A percentile compares a stretch with the other conserved stretches of the same genome.
phyloP scores from a whole-genome alignment of 2,888 invertebrate genomes.

The Drosophila putrida region DNA sequence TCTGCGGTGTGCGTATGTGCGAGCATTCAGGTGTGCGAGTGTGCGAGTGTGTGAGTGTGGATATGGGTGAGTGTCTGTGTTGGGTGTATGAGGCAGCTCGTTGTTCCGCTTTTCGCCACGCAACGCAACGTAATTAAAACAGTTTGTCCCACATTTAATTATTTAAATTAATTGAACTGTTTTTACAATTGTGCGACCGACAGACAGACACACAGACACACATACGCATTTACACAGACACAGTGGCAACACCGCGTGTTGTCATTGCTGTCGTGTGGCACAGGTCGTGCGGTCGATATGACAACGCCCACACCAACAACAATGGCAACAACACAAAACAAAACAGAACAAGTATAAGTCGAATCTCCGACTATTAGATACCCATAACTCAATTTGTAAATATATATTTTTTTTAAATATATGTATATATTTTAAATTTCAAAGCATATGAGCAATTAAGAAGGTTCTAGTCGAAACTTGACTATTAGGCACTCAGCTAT shows the following conservation, averaged over 20 bases:
- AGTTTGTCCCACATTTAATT: slow-evolving; percentile 76
- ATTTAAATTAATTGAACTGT: slow-evolving; percentile 80
- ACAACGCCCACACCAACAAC: slow-evolving; percentile 62
- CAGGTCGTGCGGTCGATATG: slow-evolving; percentile 77
- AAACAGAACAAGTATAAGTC: no score
- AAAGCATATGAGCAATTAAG: no score
- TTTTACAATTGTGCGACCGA: slow-evolving; percentile 65
- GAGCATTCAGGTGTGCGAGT: slow-evolving; percentile 9
- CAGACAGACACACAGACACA: slow-evolving; percentile 1
- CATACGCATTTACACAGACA: slow-evolving; percentile 3
- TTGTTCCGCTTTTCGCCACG: slow-evolving; percentile 28
- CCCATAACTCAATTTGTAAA: no score
- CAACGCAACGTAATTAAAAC: slow-evolving; percentile 77
- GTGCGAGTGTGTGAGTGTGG: not conserved
- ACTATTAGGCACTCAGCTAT: no score
- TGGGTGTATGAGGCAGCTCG: slow-evolving; percentile 16
- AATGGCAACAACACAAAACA: slow-evolving; percentile 13
- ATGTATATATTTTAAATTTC: no score
- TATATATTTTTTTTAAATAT: no score
- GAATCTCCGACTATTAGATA: no score
- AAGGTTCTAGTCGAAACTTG: no score
- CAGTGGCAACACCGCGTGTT: slow-evolving; percentile 34
- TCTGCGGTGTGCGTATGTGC: slow-evolving; percentile 19
- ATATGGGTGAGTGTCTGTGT: slow-evolving; percentile 9
- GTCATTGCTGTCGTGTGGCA: slow-evolving; percentile 53